These are phyloP conservation scores for Hirtodrosophila alboralis DNA, from an alignment of 2,888 invertebrate species.

Conservation along the genomic window DNA sequence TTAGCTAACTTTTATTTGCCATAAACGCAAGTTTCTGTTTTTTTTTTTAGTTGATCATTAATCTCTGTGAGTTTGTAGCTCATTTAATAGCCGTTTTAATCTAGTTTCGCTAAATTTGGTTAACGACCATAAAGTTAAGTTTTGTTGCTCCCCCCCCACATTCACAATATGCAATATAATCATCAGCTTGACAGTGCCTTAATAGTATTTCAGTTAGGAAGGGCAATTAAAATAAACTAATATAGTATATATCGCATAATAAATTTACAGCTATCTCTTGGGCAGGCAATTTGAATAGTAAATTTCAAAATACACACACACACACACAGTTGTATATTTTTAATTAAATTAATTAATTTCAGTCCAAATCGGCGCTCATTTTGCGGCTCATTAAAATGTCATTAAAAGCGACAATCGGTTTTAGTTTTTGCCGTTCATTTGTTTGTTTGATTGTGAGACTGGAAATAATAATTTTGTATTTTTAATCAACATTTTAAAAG, in stretches of 20 bases:
- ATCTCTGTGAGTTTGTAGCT: constrained; percentile 17
- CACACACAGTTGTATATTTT: constrained; percentile 39
- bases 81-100: constrained; percentile 34
- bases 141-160: constrained; percentile 3
- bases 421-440: constrained; percentile 23
- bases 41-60: constrained; percentile 33
- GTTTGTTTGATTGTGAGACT: constrained; percentile 7
- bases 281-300: constrained; percentile 6
- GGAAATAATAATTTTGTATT: constrained; percentile 3
- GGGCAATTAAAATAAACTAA: constrained; percentile 60
- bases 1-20: not conserved
- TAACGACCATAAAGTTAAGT: constrained; percentile 17
- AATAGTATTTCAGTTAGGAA: constrained; percentile 26
- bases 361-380: constrained; percentile 57
- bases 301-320: constrained; percentile 6
- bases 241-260: constrained; percentile 43
- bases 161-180: constrained; percentile 30
- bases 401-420: constrained; percentile 59
- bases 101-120: constrained; percentile 37
- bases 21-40: constrained; percentile 2
- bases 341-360: constrained; percentile 69
- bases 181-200: constrained; percentile 13
- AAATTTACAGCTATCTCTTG: constrained; percentile 34
- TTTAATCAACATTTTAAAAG: constrained; percentile 14
- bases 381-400: constrained; percentile 74